These are phyloP conservation scores for Danio aesculapii DNA, from an alignment of 2,797 vertebrate species.

Conservation along the genomic window DNA sequence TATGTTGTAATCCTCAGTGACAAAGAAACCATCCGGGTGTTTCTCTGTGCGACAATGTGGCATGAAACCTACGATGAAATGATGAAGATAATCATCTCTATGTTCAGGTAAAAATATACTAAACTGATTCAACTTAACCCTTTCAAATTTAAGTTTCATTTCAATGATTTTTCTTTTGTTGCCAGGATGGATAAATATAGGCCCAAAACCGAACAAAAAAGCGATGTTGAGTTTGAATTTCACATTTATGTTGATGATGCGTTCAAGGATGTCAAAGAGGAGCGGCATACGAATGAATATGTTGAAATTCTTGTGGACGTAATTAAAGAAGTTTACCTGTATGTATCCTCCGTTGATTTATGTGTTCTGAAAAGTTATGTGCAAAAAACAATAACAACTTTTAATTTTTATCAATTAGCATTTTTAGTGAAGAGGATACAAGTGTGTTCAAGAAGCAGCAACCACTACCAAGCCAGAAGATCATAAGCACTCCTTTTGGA, in stretches of 20 bases:
- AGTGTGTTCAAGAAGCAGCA: conserved; percentile 58
- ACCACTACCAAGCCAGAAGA: conserved; percentile 57
- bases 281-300: conserved; percentile 68
- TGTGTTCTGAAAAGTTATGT: no score
- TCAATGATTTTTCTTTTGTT: conserved; percentile 32
- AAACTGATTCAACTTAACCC: not conserved
- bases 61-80: no score
- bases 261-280: conserved; percentile 54
- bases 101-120: conserved; percentile 2
- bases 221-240: conserved; percentile 70
- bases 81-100: no score
- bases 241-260: conserved; percentile 79
- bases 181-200: conserved; percentile 73
- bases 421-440: conserved; percentile 63
- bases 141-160: not conserved
- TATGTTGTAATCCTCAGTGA: not conserved
- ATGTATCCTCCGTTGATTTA: conserved; percentile 26
- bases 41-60: conserved; percentile 70
- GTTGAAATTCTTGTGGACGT: conserved; percentile 65
- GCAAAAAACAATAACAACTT: not conserved
- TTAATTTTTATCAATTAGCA: conserved; percentile 56
- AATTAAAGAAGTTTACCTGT: conserved; percentile 71
- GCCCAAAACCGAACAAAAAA: conserved; percentile 49
- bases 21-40: conserved; percentile 55
- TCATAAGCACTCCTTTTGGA: conserved; percentile 75